Conservation (phyloP, 2,888 invertebrate species). For the Rhodophaea formosa region DNA sequence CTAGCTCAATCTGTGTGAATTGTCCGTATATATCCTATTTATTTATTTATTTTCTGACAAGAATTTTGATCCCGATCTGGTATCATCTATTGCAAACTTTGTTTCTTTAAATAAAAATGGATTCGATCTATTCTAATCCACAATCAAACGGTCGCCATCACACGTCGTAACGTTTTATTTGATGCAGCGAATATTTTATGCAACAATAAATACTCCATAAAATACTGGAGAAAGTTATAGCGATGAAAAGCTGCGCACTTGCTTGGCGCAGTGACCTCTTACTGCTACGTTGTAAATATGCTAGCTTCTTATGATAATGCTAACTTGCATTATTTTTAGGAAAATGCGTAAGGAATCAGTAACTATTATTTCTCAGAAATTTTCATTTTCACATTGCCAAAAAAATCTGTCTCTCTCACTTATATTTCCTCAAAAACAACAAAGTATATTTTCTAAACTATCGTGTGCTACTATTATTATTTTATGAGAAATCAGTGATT, state of each 20-base stretch:
- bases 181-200: constrained; percentile 1
- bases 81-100: neutral
- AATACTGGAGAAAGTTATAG: constrained; percentile 9
- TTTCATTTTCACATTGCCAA: too few species aligned
- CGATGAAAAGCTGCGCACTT: constrained; percentile 8
- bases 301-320: too few species aligned
- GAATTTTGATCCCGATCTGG: too few species aligned
- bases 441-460: too few species aligned
- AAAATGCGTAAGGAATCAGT: neutral
- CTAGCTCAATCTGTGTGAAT: too few species aligned
- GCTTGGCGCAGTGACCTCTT: neutral
- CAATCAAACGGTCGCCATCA: neutral
- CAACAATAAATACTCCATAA: constrained; percentile 10
- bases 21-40: too few species aligned
- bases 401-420: too few species aligned
- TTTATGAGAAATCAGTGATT: too few species aligned
- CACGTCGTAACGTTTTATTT: constrained; percentile 1
- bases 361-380: too few species aligned
- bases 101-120: neutral
- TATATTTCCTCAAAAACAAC: too few species aligned
- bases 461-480: too few species aligned
- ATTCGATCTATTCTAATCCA: neutral
- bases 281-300: constrained; percentile 2
- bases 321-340: neutral
- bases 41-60: too few species aligned